These are phyloP conservation scores for Parnassius apollo DNA, from an alignment of 2,888 invertebrate genomes.

Conservation along the genomic window DNA sequence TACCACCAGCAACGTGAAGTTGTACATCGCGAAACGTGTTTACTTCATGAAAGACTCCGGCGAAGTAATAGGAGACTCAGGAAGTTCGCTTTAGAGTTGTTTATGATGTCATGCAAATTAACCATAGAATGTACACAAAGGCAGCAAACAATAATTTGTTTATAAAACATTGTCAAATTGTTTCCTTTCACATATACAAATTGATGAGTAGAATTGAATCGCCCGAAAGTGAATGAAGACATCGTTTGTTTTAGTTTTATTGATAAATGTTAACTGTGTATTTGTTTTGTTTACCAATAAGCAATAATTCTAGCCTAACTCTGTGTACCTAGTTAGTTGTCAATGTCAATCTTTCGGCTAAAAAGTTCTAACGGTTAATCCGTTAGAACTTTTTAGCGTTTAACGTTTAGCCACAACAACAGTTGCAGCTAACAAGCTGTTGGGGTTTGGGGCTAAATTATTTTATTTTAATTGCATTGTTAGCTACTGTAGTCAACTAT, in stretches of 20 bases:
- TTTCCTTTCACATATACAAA: constrained; percentile 32
- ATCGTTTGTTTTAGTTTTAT: background rate
- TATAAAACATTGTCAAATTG: constrained; percentile 48
- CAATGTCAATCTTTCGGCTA: too few relatives aligned
- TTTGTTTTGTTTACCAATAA: too few relatives aligned
- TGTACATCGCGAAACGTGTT: constrained; percentile 50
- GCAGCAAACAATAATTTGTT: constrained; percentile 56
- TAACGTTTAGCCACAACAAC: too few relatives aligned
- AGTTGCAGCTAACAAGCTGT: too few relatives aligned
- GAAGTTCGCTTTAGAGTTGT: constrained; percentile 51
- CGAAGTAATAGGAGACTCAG: constrained; percentile 57
- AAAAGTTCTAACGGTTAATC: too few relatives aligned
- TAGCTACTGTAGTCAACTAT: too few relatives aligned
- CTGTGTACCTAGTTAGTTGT: too few relatives aligned
- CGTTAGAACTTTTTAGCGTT: too few relatives aligned
- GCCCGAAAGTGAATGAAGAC: constrained; percentile 12
- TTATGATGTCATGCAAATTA: constrained; percentile 54
- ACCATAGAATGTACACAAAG: constrained; percentile 43
- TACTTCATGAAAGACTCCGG: constrained; percentile 37
- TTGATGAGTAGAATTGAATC: constrained; percentile 20
- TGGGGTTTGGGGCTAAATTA: too few relatives aligned
- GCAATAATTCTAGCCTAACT: too few relatives aligned
- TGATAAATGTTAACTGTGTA: background rate
- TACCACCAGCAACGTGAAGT: constrained; percentile 42
- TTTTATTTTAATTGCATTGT: too few relatives aligned